Base-by-base conservation (phyloP, 2,797 vertebrate genomes). In the Anomalospiza imberbis region DNA sequence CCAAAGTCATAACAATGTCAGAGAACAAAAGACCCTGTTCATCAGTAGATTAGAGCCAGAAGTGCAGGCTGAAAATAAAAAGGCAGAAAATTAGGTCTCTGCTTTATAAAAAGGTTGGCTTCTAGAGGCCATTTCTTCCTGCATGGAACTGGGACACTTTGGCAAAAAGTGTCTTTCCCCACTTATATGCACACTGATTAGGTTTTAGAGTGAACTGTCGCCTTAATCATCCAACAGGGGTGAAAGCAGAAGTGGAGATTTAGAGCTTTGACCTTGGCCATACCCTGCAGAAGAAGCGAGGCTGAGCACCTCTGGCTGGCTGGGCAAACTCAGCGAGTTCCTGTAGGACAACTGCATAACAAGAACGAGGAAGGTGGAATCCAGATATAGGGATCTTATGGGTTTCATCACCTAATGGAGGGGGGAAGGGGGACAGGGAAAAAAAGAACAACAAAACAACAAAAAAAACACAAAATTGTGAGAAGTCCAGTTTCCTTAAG, bases 301-400 rank as follows among this genome's bases (percentile, higher is more conserved):
- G 97, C 94, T 55, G 88, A 47, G 42, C 93, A 24, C 81, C 91
- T 25, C 67, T 38, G 38, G 79, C 55, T 81, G 97, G 95, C 88
- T 89, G 96, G 67, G 96, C 95, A 94, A 98, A 98, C 18, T 85
- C 66, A 15, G 95, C 94, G 10, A 98, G 96, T 2, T 97, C 97
- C 85, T 17, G 68, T 7, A 98, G 93, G 50, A 98, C 96, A 85
- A 95, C 89, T 4, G 94, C 78, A 1, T 98, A 97, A 78, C 93
- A 85, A 38, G 95, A 47, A 47, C 96, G 92, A 51, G 88, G 83
- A 29, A 96, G 94, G 65, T 97, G 85, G 93, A 98, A 98, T 75
- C 97, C 97, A 92, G 98, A 97, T 20, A 98, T 45, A 9, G 98
- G 98, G 91, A 98, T 98, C 96, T 97, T 98, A 47, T 98, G 98